Base-by-base conservation (phyloP, 2,888 invertebrate genomes). In the Noctua pronuba region DNA sequence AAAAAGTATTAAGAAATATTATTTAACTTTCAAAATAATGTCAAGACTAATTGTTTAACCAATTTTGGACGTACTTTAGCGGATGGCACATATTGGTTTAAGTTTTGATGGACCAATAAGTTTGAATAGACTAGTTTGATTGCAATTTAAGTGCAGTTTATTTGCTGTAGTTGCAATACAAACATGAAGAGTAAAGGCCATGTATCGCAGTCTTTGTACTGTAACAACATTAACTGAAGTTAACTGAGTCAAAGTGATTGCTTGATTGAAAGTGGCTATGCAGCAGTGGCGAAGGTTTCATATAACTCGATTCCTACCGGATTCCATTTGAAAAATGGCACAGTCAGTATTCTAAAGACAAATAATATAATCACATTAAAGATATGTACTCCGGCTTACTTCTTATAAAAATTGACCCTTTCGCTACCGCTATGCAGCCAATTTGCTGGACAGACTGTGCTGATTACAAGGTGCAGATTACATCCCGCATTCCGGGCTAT, bases 21-120 rank as follows among this genome's bases (percentile, higher is more conserved):
- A 73, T 70, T 66, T 62, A 73, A 66, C 68, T 85, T 76, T 70
- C 49, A 28, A 72, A 82, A 73, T 67, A 44, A 73, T 66, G 83
- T 82, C 64, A 69, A 73, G n/a, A 71, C n/a, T 81, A 31, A 75
- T 82, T 67, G 77, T 65, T 75, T 72, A 55, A 72, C 52, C 38
- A 71, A 60, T 68, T 85, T 68, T 68, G 1, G 44, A 18, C 31
- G 80, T 71, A 71, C 44, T 68, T 58, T 44, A 49, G 35, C 24
- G 41, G 21, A 35, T 38, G 16, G 77, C 44, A 82, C 24, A 46
- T 31, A 76, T 65, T 75, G 65, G 24, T 83, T 67, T 66, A 7
- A 58, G 82, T 49, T 66, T 11, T 46, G 31, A 65, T 65, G 38
- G 1, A 65, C 7, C 24, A 76, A 46, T 64, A n/a, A n/a, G 38